Conservation (phyloP, 2,113 vertebrate genomes). For the Hippocampus guttulatus region DNA sequence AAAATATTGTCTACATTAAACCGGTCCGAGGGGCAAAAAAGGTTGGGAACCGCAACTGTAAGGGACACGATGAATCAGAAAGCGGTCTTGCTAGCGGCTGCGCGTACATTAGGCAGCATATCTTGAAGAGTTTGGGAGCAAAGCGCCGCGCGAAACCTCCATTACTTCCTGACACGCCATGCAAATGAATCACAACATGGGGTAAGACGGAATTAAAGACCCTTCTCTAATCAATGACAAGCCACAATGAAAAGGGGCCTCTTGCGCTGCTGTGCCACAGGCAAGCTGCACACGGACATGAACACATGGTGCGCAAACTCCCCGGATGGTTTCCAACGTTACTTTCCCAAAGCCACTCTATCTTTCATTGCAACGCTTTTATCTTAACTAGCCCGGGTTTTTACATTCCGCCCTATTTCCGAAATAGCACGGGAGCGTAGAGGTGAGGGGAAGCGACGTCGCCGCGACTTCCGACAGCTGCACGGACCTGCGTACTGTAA, state of each 20-base stretch:
- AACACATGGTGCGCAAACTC: slow-evolving; percentile 30
- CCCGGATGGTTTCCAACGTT: slow-evolving; percentile 43
- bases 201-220: slow-evolving; percentile 95
- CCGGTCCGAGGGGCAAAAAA: no score
- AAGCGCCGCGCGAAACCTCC: slow-evolving; percentile 96
- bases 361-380: not conserved
- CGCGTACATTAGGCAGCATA: slow-evolving; percentile 97
- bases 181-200: slow-evolving; percentile 99
- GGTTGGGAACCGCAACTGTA: not conserved
- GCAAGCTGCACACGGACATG: slow-evolving; percentile 53
- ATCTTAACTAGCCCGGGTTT: slow-evolving; percentile 13
- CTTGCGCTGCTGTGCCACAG: slow-evolving; percentile 80
- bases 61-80: slow-evolving; percentile 85
- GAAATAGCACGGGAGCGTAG: slow-evolving; percentile 35
- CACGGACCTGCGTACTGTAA: slow-evolving; percentile 82
- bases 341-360: slow-evolving; percentile 5
- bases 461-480: slow-evolving; percentile 83
- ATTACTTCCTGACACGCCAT: slow-evolving; percentile 99
- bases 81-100: slow-evolving; percentile 96
- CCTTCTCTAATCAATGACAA: slow-evolving; percentile 99
- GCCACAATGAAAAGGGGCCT: slow-evolving; percentile 83
- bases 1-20: no score
- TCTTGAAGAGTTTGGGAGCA: slow-evolving; percentile 94
- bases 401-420: slow-evolving; percentile 21
- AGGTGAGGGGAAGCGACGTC: slow-evolving; percentile 73